These are phyloP conservation scores for Rhodophaea formosa DNA, from an alignment of 2,888 invertebrate genomes.

Conservation along the genomic window DNA sequence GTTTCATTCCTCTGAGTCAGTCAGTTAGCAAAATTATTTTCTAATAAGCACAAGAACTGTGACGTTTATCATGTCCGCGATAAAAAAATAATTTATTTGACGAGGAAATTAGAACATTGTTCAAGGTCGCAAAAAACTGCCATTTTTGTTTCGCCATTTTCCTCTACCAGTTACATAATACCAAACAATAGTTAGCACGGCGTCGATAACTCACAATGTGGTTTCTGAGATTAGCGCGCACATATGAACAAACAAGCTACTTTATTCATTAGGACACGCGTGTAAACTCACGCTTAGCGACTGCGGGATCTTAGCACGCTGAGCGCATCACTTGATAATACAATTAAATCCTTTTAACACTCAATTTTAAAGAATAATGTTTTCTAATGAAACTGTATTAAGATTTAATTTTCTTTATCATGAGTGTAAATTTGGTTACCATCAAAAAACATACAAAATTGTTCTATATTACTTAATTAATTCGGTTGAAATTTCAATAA, in stretches of 20 bases:
- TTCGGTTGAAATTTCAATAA: not conserved
- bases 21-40: not conserved
- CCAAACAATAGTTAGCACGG: not conserved
- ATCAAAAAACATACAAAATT: not conserved
- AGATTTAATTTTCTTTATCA: not conserved
- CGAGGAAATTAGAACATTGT: not conserved
- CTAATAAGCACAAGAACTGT: not conserved
- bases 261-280: constrained; percentile 7
- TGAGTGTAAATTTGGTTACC: not conserved
- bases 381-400: not conserved
- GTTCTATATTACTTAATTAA: not conserved
- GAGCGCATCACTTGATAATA: constrained; percentile 1
- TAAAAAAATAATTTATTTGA: not conserved
- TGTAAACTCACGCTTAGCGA: constrained; percentile 5
- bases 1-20: no score
- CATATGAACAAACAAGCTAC: constrained; percentile 1
- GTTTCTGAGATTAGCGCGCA: constrained; percentile 5
- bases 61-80: not conserved
- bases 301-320: no score
- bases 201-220: constrained; percentile 1
- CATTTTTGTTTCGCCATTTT: not conserved
- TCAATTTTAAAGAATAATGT: not conserved
- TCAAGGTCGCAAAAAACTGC: not conserved
- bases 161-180: not conserved
- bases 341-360: constrained; percentile 4